Percentiles rank a stretch among this genome's conserved stretches.
Conservation (phyloP, 1,140 invertebrate genomes). For the Drosophila aff. region DNA sequence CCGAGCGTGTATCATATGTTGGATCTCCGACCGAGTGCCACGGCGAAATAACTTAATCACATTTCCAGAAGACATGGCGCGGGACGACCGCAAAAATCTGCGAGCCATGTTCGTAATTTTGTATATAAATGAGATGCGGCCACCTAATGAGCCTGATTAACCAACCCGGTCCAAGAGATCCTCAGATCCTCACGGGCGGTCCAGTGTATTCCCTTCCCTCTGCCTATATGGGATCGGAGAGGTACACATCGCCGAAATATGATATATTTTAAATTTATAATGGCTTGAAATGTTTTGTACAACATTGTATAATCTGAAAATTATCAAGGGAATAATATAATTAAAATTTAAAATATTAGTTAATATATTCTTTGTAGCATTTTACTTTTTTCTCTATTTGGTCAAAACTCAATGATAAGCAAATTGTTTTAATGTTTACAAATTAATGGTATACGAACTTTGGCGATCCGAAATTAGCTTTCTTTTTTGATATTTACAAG, state of each 20-base stretch:
- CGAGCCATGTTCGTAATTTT: slow-evolving; percentile 80
- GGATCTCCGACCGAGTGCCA: slow-evolving; percentile 48
- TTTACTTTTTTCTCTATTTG: no score
- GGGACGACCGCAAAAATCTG: slow-evolving; percentile 77
- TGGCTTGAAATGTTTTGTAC: neutral
- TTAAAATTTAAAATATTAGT: neutral
- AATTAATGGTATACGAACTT: no score
- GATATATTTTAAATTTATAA: neutral
- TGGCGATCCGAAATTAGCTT: no score
- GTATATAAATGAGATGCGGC: slow-evolving; percentile 82
- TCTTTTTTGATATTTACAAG: neutral
- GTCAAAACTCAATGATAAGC: no score
- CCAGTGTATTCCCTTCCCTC: neutral
- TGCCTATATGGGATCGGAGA: neutral
- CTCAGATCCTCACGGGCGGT: slow-evolving; percentile 42
- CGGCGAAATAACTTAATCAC: slow-evolving; percentile 84
- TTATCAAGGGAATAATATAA: no score
- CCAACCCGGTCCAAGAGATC: slow-evolving; percentile 46
- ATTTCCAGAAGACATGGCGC: slow-evolving; percentile 61
- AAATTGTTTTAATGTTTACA: no score
- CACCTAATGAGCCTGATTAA: slow-evolving; percentile 85
- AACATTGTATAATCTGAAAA: no score
- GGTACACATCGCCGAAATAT: neutral
- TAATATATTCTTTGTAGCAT: no score
- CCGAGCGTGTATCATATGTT: slow-evolving; percentile 43